These are phyloP conservation scores for Sipunculus nudus DNA, from an alignment of 2,888 invertebrate genomes.

Conservation along the genomic window DNA sequence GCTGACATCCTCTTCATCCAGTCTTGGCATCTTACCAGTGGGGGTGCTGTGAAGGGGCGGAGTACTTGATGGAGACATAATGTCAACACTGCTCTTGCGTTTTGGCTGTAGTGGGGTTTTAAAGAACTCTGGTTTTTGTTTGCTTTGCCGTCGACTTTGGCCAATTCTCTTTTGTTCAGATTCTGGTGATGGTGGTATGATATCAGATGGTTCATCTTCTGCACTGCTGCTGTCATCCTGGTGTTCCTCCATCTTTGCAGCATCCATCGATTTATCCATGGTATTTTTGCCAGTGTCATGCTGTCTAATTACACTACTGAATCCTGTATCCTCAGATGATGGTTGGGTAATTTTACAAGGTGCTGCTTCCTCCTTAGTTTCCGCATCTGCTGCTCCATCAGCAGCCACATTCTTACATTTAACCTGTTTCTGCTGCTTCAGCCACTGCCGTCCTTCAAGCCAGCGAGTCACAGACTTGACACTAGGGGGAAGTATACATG, in stretches of 20 bases:
- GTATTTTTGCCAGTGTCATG: no score
- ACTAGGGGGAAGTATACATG: slow-evolving; percentile 47
- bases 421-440: neutral
- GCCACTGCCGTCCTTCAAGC: slow-evolving; percentile 28
- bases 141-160: no score
- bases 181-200: no score
- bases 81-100: neutral
- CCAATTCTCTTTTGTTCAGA: no score
- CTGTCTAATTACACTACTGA: no score
- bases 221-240: no score
- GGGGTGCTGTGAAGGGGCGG: slow-evolving; percentile 13
- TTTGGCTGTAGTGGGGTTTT: neutral
- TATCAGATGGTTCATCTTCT: no score
- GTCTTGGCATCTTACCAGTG: neutral
- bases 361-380: neutral
- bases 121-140: neutral
- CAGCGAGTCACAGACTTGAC: slow-evolving; percentile 38
- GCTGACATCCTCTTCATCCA: neutral
- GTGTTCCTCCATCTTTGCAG: no score
- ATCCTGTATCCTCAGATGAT: no score
- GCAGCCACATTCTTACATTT: neutral
- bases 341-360: no score
- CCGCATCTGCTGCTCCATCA: neutral
- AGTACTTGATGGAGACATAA: neutral
- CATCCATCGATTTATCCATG: no score